A percentile compares a stretch with the other conserved stretches of the same genome.
Evolutionary conservation across 2,797 vertebrate species (phyloP).

Genomic region (Chloroceryle amazona): DNA sequence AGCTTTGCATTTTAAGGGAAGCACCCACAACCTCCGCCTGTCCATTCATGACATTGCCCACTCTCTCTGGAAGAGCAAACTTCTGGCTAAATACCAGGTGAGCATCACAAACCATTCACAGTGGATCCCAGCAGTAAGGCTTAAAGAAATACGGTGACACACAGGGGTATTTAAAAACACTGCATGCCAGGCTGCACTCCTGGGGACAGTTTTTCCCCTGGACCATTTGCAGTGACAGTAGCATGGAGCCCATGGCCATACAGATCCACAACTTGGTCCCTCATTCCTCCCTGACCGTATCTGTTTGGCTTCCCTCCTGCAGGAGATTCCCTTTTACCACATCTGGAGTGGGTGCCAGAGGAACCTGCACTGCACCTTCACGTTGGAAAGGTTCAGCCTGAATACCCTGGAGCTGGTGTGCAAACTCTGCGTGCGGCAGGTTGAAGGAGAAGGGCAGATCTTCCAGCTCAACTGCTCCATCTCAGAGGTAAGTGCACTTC

Average conservation of each 20-base stretch:
- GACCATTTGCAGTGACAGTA: not conserved
- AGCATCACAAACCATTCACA: not conserved
- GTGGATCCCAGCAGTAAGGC: not conserved
- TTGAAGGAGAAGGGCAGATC: conserved; percentile 98
- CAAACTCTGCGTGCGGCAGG: conserved; percentile 96
- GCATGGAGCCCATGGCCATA: not conserved
- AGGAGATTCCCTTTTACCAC: conserved; percentile 96
- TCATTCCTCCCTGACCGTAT: not conserved
- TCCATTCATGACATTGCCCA: conserved; percentile 96
- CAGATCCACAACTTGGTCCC: accelerated
- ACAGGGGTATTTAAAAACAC: not conserved
- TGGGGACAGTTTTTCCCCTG: accelerated
- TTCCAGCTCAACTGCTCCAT: conserved; percentile 95
- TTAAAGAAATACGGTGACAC: not conserved
- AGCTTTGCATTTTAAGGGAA: conserved; percentile 96
- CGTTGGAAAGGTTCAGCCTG: conserved; percentile 91
- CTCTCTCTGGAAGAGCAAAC: conserved; percentile 96
- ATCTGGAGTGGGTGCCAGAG: conserved; percentile 96
- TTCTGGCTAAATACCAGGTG: conserved; percentile 96
- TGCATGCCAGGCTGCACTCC: not conserved
- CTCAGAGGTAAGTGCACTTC: conserved; percentile 87
- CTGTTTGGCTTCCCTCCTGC: not conserved
- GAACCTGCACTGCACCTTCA: conserved; percentile 95
- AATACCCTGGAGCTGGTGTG: conserved; percentile 90
- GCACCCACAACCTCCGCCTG: conserved; percentile 95